phyloP scores from a whole-genome alignment of 2,888 invertebrate species.

The Drosophila infuscata region DNA sequence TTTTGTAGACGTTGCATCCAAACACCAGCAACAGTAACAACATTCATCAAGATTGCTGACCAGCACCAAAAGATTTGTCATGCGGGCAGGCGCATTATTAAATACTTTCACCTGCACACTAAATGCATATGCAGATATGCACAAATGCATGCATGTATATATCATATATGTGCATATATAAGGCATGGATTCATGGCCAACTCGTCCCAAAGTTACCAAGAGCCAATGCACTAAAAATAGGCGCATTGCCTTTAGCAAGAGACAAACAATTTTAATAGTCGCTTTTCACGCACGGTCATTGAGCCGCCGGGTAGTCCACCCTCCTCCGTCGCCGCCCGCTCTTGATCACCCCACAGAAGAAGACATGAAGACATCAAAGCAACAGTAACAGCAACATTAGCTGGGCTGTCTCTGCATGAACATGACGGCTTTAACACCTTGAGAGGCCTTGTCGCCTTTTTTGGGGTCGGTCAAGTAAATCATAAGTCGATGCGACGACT shows the following conservation, averaged over 20 bases:
- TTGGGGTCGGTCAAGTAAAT: slow-evolving; percentile 45
- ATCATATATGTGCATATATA: slow-evolving; percentile 6
- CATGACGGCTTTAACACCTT: slow-evolving; percentile 64
- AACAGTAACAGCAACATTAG: slow-evolving; percentile 20
- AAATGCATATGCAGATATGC: slow-evolving; percentile 21
- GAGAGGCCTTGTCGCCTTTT: slow-evolving; percentile 47
- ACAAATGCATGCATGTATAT: too few relatives aligned
- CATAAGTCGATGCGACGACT: slow-evolving; percentile 34
- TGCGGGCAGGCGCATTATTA: slow-evolving; percentile 71
- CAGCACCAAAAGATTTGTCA: slow-evolving; percentile 74
- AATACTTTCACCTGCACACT: slow-evolving; percentile 72
- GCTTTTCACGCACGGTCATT: slow-evolving; percentile 72
- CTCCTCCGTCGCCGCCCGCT: background rate
- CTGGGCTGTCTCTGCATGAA: slow-evolving; percentile 62
- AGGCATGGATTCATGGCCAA: slow-evolving; percentile 64
- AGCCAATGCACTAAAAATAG: slow-evolving; percentile 79
- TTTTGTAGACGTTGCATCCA: slow-evolving; percentile 36
- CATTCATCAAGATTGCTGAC: slow-evolving; percentile 68
- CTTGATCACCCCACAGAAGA: slow-evolving; percentile 10
- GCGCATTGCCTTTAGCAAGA: slow-evolving; percentile 66
- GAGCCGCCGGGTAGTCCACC: slow-evolving; percentile 30
- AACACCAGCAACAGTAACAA: slow-evolving; percentile 14
- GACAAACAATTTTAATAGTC: slow-evolving; percentile 68
- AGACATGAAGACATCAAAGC: slow-evolving; percentile 59
- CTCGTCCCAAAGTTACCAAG: slow-evolving; percentile 42